A percentile compares a stretch with the other conserved stretches of the same genome.
These are phyloP conservation scores for Pseudomyrmex flavicornis DNA, from an alignment of 1,140 invertebrate species.

Conservation along the genomic window DNA sequence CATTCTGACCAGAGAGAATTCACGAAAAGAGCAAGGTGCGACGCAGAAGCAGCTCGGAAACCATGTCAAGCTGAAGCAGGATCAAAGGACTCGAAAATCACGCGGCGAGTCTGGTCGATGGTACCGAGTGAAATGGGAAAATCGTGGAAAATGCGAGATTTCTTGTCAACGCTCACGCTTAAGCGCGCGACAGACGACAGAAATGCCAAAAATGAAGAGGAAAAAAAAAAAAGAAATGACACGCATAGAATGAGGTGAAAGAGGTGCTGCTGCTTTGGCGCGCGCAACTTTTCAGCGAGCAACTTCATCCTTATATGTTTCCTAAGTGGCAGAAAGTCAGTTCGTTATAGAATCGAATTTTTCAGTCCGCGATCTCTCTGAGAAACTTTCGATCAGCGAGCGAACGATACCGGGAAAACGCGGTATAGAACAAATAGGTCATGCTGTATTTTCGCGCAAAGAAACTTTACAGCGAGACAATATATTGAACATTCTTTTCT, in stretches of 20 bases:
- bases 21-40: slow-evolving; percentile 46
- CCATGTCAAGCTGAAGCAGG: slow-evolving; percentile 32
- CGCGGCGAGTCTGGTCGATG: slow-evolving; percentile 11
- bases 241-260: not conserved
- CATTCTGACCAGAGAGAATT: slow-evolving; percentile 52
- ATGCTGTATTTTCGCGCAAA: slow-evolving; percentile 19
- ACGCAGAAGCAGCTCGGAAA: slow-evolving; percentile 28
- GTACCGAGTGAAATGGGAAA: slow-evolving; percentile 43
- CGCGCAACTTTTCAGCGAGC: slow-evolving; percentile 35
- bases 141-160: slow-evolving; percentile 37
- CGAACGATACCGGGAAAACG: slow-evolving; percentile 17
- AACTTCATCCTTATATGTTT: slow-evolving; percentile 48
- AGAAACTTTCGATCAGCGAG: slow-evolving; percentile 35
- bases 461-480: not conserved
- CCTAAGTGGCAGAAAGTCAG: slow-evolving; percentile 54
- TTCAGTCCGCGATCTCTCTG: slow-evolving; percentile 42
- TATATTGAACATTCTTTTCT: slow-evolving; percentile 9
- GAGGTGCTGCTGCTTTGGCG: slow-evolving; percentile 23
- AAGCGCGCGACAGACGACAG: slow-evolving; percentile 10
- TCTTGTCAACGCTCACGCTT: slow-evolving; percentile 14
- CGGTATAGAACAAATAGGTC: slow-evolving; percentile 40
- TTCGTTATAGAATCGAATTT: slow-evolving; percentile 51
- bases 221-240: slow-evolving; percentile 20
- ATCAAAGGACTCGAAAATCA: slow-evolving; percentile 55
- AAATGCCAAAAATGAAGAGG: slow-evolving; percentile 5